Evolutionary conservation across 37 sponge, comb jelly and placozoan species (phyloP).

Genomic region (Cladorhizidae sp.): DNA sequence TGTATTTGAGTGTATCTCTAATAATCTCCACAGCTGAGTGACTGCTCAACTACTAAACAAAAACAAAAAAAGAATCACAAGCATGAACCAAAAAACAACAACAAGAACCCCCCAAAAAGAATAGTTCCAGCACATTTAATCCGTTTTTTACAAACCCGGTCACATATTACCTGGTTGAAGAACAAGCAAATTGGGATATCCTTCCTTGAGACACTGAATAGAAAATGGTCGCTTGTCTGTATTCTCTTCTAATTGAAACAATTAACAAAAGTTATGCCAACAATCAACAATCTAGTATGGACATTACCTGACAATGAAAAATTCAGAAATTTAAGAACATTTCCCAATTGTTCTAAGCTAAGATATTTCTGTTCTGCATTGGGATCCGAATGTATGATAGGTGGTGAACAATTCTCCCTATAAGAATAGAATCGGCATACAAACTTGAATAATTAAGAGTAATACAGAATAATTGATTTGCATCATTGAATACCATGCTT

Average conservation of each 20-base stretch:
- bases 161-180: neutral
- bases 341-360: constrained; percentile 13
- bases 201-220: constrained; percentile 5
- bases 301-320: neutral
- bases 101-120: too few species aligned
- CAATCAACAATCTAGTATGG: neutral
- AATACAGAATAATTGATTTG: too few species aligned
- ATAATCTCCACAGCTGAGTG: too few species aligned
- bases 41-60: too few species aligned
- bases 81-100: too few species aligned
- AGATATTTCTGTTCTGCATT: constrained; percentile 10
- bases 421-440: neutral
- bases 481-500: too few species aligned
- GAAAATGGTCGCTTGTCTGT: neutral
- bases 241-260: neutral
- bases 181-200: constrained; percentile 47
- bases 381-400: neutral
- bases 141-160: neutral
- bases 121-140: neutral
- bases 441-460: too few species aligned
- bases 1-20: too few species aligned
- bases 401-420: neutral
- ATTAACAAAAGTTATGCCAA: neutral
- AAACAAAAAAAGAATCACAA: too few species aligned
- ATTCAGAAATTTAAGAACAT: constrained; percentile 11